A percentile compares a stretch with the other conserved stretches of the same genome.
phyloP scores from a whole-genome alignment of 1,140 invertebrate genomes.

The Nasonia longicornis region DNA sequence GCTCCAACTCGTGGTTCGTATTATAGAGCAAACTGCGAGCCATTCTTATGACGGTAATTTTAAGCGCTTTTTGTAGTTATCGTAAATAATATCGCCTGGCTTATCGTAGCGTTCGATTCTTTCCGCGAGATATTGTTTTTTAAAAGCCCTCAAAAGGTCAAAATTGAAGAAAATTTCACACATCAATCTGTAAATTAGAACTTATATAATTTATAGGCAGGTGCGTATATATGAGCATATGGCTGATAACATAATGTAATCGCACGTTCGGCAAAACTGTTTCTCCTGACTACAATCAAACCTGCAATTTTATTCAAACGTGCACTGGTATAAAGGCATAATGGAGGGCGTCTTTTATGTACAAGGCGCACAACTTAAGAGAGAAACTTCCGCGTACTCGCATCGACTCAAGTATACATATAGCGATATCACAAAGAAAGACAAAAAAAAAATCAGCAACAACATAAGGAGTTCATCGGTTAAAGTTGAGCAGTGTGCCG shows the following conservation, averaged over 20 bases:
- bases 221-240: background rate
- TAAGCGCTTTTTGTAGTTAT: slow-evolving; percentile 7
- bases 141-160: too few species aligned
- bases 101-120: background rate
- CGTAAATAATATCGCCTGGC: slow-evolving; percentile 23
- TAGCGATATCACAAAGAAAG: too few species aligned
- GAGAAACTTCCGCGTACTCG: background rate
- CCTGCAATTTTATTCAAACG: slow-evolving; percentile 13
- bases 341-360: background rate
- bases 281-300: background rate
- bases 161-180: too few species aligned
- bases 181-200: too few species aligned
- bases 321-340: background rate
- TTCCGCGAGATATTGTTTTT: too few species aligned
- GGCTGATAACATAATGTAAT: background rate
- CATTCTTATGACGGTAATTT: background rate
- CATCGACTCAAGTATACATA: background rate
- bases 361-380: background rate
- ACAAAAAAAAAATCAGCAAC: too few species aligned
- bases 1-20: background rate
- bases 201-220: too few species aligned
- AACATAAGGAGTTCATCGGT: too few species aligned
- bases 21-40: slow-evolving; percentile 2
- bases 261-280: background rate
- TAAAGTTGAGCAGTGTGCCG: too few species aligned